Percentiles rank a stretch among this genome's conserved stretches.
These are phyloP conservation scores for Lingula anatina DNA, from an alignment of 2,888 invertebrate genomes.

Conservation along the genomic window DNA sequence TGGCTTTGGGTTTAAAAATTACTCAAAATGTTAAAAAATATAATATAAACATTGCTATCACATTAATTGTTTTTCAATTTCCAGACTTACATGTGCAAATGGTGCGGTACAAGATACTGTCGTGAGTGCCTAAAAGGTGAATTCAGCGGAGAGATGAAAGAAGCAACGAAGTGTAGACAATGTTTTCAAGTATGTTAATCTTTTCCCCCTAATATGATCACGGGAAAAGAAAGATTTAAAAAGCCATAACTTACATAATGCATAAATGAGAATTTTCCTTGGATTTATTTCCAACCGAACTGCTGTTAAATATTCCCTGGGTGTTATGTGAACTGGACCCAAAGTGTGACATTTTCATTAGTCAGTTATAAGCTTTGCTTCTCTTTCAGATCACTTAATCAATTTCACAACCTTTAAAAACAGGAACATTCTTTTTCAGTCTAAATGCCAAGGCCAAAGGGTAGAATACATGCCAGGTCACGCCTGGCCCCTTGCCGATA, in stretches of 20 bases:
- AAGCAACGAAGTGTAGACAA: slow-evolving; percentile 34
- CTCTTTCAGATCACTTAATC: neutral
- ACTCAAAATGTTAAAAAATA: too few relatives aligned
- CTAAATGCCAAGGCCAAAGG: slow-evolving; percentile 39
- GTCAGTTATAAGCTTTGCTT: neutral
- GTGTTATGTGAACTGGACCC: too few relatives aligned
- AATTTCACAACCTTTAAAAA: neutral
- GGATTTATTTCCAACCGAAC: too few relatives aligned
- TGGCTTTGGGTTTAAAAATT: too few relatives aligned
- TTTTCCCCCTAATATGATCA: too few relatives aligned
- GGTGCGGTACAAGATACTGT: slow-evolving; percentile 50
- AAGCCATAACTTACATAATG: too few relatives aligned
- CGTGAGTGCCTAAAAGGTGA: slow-evolving; percentile 43
- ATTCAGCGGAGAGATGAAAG: slow-evolving; percentile 37
- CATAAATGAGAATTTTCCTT: too few relatives aligned
- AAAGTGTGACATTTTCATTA: too few relatives aligned
- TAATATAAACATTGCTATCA: too few relatives aligned
- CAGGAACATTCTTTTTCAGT: slow-evolving; percentile 16
- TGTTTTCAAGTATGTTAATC: slow-evolving; percentile 36
- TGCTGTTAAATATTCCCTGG: too few relatives aligned
- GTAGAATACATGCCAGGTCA: slow-evolving; percentile 34
- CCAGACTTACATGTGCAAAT: slow-evolving; percentile 51
- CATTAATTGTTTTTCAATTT: slow-evolving; percentile 6
- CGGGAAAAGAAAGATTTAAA: too few relatives aligned
- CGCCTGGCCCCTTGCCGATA: slow-evolving; percentile 19